Conservation (phyloP, 2,113 vertebrate species). For the Isichthys henryi region DNA sequence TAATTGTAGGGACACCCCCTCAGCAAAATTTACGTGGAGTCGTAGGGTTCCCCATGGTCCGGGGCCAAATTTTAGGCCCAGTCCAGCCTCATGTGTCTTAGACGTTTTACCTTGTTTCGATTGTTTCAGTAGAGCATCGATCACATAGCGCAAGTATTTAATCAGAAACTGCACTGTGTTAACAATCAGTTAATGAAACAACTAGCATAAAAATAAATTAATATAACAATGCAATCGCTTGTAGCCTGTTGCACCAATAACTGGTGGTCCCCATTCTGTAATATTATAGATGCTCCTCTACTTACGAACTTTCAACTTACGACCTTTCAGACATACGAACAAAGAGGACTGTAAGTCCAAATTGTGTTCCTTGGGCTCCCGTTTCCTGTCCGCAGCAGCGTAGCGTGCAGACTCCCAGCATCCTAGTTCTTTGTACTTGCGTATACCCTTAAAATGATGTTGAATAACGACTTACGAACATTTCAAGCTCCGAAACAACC, state of each 20-base stretch:
- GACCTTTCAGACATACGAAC: too few relatives aligned
- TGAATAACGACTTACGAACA: too few relatives aligned
- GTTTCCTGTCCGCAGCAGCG: too few relatives aligned
- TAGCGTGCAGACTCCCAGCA: too few relatives aligned
- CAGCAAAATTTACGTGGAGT: not conserved
- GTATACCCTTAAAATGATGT: too few relatives aligned
- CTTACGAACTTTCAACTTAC: too few relatives aligned
- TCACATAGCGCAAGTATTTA: not conserved
- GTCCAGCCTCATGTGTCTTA: not conserved
- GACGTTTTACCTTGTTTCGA: not conserved
- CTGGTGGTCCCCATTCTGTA: not conserved
- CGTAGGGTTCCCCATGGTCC: not conserved
- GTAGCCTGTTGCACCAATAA: not conserved
- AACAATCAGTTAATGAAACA: not conserved
- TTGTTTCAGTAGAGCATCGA: not conserved
- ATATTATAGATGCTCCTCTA: not conserved
- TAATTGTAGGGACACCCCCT: not conserved
- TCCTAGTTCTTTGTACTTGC: too few relatives aligned
- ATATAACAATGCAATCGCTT: not conserved
- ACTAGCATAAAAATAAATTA: not conserved
- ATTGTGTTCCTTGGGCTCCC: too few relatives aligned
- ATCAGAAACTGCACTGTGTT: not conserved
- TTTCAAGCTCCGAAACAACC: too few relatives aligned
- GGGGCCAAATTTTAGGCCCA: not conserved
- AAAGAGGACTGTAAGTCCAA: too few relatives aligned